Conservation (phyloP, 2,797 vertebrate genomes). For the Ctenosaura bakeri region DNA sequence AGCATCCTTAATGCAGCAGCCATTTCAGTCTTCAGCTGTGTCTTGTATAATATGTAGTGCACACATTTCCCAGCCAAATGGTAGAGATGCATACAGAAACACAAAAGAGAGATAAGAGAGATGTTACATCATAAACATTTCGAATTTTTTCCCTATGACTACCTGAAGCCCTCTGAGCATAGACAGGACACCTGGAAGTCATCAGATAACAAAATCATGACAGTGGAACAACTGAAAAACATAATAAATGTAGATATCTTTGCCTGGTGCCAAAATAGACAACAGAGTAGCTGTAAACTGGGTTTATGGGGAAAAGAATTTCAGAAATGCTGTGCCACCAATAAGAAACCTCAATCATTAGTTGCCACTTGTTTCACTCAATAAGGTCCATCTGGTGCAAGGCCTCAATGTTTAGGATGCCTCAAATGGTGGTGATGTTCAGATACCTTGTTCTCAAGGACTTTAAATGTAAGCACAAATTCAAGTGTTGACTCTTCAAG, state of each 20-base stretch:
- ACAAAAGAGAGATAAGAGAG: not conserved
- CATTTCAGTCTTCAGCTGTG: not conserved
- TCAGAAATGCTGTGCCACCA: not conserved
- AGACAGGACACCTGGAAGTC: not conserved
- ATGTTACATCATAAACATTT: not conserved
- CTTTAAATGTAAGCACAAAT: not conserved
- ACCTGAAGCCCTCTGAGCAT: too few relatives aligned
- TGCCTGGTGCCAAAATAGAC: too few relatives aligned
- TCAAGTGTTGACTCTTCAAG: not conserved
- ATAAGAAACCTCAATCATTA: not conserved
- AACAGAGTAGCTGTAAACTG: not conserved
- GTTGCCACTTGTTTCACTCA: not conserved
- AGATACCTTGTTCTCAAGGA: not conserved
- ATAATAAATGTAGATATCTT: not conserved
- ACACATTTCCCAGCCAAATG: not conserved
- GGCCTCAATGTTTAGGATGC: not conserved
- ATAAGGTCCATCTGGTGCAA: not conserved
- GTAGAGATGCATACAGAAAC: not conserved
- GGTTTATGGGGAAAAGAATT: not conserved
- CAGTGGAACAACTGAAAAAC: not conserved
- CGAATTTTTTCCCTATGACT: not conserved
- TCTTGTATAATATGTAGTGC: not conserved
- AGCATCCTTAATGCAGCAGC: not conserved
- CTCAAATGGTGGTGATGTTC: not conserved
- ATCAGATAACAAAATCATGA: not conserved